A percentile compares a stretch with the other conserved stretches of the same genome.
phyloP scores from a whole-genome alignment of 2,113 vertebrate genomes.

The Notechis scutatus region DNA sequence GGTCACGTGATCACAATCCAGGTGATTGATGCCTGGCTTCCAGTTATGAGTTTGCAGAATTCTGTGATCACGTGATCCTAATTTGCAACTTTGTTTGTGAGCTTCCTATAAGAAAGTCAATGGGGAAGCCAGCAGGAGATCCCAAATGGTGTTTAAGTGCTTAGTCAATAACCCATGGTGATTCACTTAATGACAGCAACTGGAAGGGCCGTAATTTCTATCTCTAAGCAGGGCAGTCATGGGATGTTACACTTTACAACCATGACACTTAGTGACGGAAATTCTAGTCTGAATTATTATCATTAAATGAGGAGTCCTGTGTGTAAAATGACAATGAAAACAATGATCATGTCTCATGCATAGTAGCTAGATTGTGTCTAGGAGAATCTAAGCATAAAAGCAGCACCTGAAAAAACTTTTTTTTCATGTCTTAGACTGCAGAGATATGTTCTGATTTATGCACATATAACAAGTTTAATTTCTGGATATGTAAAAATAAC shows the following conservation, averaged over 20 bases:
- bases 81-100: not conserved
- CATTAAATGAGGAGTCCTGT: not conserved
- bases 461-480: not conserved
- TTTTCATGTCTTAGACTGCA: not conserved
- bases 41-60: not conserved
- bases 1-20: not conserved
- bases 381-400: not conserved
- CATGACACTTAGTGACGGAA: not conserved
- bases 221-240: not conserved
- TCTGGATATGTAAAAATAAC: not conserved
- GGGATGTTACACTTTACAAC: not conserved
- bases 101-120: not conserved
- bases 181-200: not conserved
- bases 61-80: not conserved
- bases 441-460: not conserved
- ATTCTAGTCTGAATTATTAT: not conserved
- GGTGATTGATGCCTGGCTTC: not conserved
- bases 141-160: not conserved
- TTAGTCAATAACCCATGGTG: not conserved
- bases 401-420: not conserved
- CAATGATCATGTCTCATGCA: not conserved
- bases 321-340: not conserved
- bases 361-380: not conserved
- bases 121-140: not conserved
- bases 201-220: not conserved